Conservation (phyloP, 2,797 vertebrate species). For the Periophthalmus magnuspinnatus region DNA sequence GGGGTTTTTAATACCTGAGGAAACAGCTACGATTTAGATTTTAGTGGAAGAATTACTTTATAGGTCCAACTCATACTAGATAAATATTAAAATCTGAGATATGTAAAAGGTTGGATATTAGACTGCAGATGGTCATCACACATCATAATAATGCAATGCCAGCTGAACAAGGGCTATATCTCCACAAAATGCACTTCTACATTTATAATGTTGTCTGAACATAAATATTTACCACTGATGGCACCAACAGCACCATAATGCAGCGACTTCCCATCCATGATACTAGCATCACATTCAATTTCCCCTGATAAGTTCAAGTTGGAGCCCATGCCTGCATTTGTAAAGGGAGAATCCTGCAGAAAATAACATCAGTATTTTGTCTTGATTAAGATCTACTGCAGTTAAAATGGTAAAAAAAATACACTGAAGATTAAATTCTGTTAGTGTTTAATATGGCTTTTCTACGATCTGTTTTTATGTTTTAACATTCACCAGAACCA, state of each 20-base stretch:
- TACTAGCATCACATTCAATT: constrained; percentile 98
- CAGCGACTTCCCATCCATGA: constrained; percentile 98
- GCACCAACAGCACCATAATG: constrained; percentile 97
- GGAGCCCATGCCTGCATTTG: constrained; percentile 97
- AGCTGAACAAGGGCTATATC: neutral
- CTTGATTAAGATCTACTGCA: constrained; percentile 9
- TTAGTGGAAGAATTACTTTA: neutral
- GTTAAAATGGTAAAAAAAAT: neutral
- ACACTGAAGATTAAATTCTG: neutral
- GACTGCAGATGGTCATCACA: neutral
- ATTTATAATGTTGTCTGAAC: neutral
- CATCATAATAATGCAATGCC: neutral
- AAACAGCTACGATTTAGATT: neutral
- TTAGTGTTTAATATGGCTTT: neutral
- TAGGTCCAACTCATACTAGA: neutral
- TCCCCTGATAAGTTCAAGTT: constrained; percentile 96
- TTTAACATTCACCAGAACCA: neutral
- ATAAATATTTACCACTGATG: constrained; percentile 86
- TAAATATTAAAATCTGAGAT: neutral
- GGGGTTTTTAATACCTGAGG: constrained; percentile 95
- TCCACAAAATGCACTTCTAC: neutral
- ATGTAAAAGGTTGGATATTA: neutral
- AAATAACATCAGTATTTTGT: constrained; percentile 25
- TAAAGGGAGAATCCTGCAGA: constrained; percentile 96
- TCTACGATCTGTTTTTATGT: neutral